A percentile compares a stretch with the other conserved stretches of the same genome.
Conservation (phyloP, 1,140 invertebrate species). For the Asbolus verrucosus region DNA sequence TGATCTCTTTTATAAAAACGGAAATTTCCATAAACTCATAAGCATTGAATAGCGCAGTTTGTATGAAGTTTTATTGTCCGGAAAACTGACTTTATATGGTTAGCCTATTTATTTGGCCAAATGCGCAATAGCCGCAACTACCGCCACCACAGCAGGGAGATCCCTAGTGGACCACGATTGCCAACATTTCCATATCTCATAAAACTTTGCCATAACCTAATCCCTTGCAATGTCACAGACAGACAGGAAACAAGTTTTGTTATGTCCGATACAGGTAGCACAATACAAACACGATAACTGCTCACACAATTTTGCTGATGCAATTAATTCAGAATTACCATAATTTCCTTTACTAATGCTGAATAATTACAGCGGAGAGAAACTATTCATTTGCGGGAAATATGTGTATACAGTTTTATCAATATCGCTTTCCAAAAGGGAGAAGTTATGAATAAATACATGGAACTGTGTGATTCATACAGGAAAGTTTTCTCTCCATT, state of each 20-base stretch:
- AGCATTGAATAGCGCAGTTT: constrained; percentile 59
- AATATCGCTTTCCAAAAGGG: neutral
- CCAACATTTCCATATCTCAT: constrained; percentile 62
- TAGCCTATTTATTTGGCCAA: constrained; percentile 57
- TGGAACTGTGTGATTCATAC: neutral
- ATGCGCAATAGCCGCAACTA: constrained; percentile 46
- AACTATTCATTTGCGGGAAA: neutral
- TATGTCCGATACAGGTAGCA: constrained; percentile 15
- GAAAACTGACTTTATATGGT: constrained; percentile 61
- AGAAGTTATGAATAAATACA: constrained; percentile 5
- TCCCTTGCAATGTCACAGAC: constrained; percentile 49
- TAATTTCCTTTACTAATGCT: neutral
- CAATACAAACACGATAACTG: neutral
- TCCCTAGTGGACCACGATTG: constrained; percentile 53
- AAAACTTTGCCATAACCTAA: constrained; percentile 60
- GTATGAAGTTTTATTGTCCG: constrained; percentile 61
- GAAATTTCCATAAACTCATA: constrained; percentile 59
- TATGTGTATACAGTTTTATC: too few relatives aligned
- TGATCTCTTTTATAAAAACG: neutral
- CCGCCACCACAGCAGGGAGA: constrained; percentile 23
- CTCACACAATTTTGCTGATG: neutral
- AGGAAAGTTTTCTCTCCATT: constrained; percentile 12
- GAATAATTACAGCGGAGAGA: neutral
- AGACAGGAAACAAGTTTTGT: constrained; percentile 41
- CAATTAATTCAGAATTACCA: constrained; percentile 20